phyloP scores from a whole-genome alignment of 2,797 vertebrate species.

The Sus cebifrons region DNA sequence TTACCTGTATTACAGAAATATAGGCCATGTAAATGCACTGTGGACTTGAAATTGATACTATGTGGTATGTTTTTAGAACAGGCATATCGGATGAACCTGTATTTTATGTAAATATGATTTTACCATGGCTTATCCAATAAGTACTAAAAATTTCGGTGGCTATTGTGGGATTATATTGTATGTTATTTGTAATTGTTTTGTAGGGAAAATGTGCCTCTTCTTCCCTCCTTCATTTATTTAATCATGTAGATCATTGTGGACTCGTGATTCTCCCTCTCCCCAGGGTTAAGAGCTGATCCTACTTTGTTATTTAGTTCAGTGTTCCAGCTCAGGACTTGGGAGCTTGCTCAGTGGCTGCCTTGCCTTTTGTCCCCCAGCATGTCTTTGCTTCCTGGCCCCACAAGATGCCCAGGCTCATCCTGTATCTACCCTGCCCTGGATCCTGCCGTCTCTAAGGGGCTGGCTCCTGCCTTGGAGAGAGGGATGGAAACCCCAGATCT shows the following conservation, averaged over 20 bases:
- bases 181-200: not conserved
- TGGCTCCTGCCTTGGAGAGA: not conserved
- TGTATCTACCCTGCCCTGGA: not conserved
- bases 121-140: conserved; percentile 16
- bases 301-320: not conserved
- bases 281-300: not conserved
- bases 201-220: not conserved
- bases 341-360: not conserved
- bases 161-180: not conserved
- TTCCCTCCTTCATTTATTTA: not conserved
- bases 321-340: not conserved
- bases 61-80: not conserved
- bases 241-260: not conserved
- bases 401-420: accelerated
- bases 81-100: not conserved
- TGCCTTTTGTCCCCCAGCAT: not conserved
- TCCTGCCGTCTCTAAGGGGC: not conserved
- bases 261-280: not conserved
- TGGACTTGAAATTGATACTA: not conserved
- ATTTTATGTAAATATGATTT: conserved; percentile 9
- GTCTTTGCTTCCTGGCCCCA: not conserved
- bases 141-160: not conserved
- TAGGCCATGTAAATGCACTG: not conserved
- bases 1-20: not conserved
- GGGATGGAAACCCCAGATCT: not conserved